Evolutionary conservation across 2,113 vertebrate species (phyloP).

Genomic region (Pelecanoides urinatrix): DNA sequence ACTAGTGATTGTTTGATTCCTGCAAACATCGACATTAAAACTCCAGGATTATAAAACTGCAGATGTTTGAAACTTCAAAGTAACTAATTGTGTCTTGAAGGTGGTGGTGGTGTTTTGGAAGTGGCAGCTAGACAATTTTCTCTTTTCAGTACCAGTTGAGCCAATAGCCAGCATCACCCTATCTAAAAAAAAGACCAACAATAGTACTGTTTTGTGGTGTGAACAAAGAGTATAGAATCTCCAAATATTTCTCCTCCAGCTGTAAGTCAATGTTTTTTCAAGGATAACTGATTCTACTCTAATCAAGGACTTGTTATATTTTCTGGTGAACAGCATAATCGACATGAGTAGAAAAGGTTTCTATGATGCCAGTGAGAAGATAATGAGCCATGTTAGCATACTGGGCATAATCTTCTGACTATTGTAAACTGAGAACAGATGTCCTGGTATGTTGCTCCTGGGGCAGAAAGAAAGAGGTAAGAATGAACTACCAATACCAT

Average conservation of each 20-base stretch:
- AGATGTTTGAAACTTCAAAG: background rate
- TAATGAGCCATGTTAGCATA: background rate
- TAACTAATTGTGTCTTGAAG: background rate
- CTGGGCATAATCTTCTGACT: background rate
- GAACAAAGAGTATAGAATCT: background rate
- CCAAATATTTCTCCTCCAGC: background rate
- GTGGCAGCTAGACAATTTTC: background rate
- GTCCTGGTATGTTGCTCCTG: background rate
- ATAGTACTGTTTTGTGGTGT: background rate
- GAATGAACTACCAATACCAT: background rate
- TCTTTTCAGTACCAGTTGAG: background rate
- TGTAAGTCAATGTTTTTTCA: background rate
- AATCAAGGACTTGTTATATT: background rate
- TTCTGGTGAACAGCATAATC: background rate
- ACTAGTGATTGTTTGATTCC: background rate
- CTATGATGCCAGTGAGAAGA: background rate
- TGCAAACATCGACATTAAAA: background rate
- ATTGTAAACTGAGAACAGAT: background rate
- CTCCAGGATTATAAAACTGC: background rate
- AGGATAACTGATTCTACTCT: background rate
- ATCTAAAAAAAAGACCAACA: background rate
- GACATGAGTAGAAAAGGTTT: background rate
- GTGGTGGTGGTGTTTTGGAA: background rate
- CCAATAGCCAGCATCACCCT: background rate
- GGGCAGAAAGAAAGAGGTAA: background rate